A percentile compares a stretch with the other conserved stretches of the same genome.
phyloP scores from a whole-genome alignment of 2,113 vertebrate genomes.

The Prionailurus bengalensis region DNA sequence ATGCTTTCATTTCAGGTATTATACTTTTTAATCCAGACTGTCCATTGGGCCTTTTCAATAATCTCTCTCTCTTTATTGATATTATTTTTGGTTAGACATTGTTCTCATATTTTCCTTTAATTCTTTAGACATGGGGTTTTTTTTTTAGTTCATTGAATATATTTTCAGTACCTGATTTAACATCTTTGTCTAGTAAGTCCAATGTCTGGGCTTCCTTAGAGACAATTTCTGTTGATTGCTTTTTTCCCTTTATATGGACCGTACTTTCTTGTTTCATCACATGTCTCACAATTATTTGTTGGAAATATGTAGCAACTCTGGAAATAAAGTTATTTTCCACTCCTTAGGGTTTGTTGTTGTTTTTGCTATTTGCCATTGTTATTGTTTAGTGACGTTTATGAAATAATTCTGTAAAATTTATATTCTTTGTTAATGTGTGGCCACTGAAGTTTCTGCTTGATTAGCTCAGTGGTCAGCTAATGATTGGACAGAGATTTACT shows the following conservation, averaged over 20 bases:
- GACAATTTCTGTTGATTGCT: too few relatives aligned
- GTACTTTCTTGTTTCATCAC: background rate
- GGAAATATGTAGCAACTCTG: constrained; percentile 3
- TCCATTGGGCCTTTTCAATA: background rate
- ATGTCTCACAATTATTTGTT: background rate
- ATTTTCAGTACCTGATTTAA: background rate
- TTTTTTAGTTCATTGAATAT: background rate
- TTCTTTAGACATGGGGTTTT: background rate
- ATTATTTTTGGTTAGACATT: background rate
- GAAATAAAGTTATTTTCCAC: background rate
- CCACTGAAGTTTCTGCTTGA: too few relatives aligned
- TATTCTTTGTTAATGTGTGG: background rate
- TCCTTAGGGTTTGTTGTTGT: background rate
- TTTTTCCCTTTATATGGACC: background rate
- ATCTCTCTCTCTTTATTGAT: background rate
- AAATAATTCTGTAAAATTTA: background rate
- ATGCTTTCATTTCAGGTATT: background rate
- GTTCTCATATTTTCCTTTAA: constrained; percentile 1
- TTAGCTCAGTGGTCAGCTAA: too few relatives aligned
- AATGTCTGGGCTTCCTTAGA: too few relatives aligned
- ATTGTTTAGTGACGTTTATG: background rate
- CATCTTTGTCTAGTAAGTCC: too few relatives aligned
- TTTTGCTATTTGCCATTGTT: background rate
- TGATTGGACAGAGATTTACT: too few relatives aligned
- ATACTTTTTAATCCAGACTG: background rate